Evolutionary conservation across 2,888 invertebrate species (phyloP).

Genomic region (Platynereis dumerilii): DNA sequence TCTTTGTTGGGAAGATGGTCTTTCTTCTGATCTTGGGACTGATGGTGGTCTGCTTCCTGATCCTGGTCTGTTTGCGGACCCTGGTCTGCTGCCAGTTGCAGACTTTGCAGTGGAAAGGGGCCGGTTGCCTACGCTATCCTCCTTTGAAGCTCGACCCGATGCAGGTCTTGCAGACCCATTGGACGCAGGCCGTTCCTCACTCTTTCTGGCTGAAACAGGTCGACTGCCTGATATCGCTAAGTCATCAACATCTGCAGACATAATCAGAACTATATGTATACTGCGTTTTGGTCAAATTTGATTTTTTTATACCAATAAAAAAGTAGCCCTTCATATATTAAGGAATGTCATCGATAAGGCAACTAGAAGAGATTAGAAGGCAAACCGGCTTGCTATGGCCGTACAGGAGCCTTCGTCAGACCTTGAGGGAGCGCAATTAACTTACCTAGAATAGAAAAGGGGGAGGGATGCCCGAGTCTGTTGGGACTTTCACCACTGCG

Average conservation of each 20-base stretch:
- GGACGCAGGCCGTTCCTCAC: background rate
- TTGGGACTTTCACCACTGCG: too few species aligned
- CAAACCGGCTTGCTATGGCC: too few species aligned
- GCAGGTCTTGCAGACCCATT: background rate
- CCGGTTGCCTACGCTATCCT: background rate
- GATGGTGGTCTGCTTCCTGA: slow-evolving; percentile 37
- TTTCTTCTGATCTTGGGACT: slow-evolving; percentile 16
- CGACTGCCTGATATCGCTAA: slow-evolving; percentile 7
- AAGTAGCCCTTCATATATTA: too few species aligned
- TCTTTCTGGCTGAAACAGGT: slow-evolving; percentile 6
- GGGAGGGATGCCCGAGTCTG: too few species aligned
- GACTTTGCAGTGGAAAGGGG: background rate
- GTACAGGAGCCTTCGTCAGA: too few species aligned
- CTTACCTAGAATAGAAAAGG: too few species aligned
- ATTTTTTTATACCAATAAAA: too few species aligned
- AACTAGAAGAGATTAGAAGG: too few species aligned
- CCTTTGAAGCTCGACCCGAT: slow-evolving; percentile 12
- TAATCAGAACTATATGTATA: too few species aligned
- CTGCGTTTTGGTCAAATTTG: too few species aligned
- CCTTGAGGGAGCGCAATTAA: too few species aligned
- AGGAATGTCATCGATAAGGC: too few species aligned
- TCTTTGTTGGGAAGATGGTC: slow-evolving; percentile 23
- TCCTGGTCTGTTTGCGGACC: slow-evolving; percentile 27
- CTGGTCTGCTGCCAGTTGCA: slow-evolving; percentile 6
- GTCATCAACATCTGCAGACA: background rate